Conservation (phyloP, 2,113 vertebrate species). For the Talpa occidentalis region DNA sequence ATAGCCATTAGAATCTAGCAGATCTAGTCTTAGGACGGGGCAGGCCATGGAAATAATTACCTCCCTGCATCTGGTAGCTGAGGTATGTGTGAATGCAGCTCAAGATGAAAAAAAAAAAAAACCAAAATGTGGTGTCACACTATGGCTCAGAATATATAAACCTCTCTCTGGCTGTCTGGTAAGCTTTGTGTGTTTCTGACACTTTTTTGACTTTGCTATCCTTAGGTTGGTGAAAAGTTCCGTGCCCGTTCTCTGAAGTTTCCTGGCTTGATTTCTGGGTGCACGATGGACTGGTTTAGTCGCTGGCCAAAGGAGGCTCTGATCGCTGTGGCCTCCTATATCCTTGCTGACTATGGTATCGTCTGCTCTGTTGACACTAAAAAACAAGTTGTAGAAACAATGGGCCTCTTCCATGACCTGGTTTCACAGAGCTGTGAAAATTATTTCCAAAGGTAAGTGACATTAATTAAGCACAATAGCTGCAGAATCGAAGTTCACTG, state of each 20-base stretch:
- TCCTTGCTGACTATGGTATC: slow-evolving; percentile 86
- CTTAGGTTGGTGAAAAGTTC: slow-evolving; percentile 89
- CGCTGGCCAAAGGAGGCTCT: slow-evolving; percentile 88
- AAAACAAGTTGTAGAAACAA: slow-evolving; percentile 85
- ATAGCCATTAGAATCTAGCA: not conserved
- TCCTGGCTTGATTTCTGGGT: slow-evolving; percentile 89
- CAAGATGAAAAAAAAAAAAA: not conserved
- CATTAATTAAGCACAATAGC: not conserved
- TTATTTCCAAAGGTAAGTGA: slow-evolving; percentile 88
- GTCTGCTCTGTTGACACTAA: slow-evolving; percentile 86
- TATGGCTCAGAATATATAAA: not conserved
- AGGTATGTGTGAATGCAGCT: not conserved
- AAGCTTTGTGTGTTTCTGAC: not conserved
- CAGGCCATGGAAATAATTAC: not conserved
- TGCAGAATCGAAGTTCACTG: not conserved
- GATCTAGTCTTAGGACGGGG: not conserved
- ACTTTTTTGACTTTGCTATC: not conserved
- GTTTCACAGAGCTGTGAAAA: slow-evolving; percentile 88
- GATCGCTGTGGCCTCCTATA: slow-evolving; percentile 86
- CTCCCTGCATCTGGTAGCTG: not conserved
- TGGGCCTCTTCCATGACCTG: slow-evolving; percentile 88
- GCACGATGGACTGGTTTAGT: slow-evolving; percentile 91
- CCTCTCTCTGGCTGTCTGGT: not conserved
- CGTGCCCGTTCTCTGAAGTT: slow-evolving; percentile 88
- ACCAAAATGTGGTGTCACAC: not conserved